phyloP scores from a whole-genome alignment of 1,140 invertebrate species.

The Helicorthomorpha holstii region DNA sequence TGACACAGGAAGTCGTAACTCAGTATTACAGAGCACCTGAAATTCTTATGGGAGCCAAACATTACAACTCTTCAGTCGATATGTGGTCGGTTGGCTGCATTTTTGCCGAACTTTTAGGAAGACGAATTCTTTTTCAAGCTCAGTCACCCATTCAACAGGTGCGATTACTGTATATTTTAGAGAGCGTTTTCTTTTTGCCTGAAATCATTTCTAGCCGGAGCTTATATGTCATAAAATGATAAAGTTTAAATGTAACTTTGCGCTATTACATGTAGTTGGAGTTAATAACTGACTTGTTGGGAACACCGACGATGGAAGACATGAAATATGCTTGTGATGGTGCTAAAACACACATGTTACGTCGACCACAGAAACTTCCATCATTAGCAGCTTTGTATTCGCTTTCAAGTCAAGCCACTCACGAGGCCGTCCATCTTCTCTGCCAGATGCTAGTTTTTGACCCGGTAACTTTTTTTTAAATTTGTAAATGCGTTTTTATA shows the following conservation, averaged over 20 bases:
- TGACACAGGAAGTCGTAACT: slow-evolving; percentile 98
- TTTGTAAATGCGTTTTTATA: neutral
- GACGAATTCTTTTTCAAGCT: slow-evolving; percentile 93
- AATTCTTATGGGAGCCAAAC: slow-evolving; percentile 92
- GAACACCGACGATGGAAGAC: slow-evolving; percentile 88
- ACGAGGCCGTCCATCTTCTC: slow-evolving; percentile 93
- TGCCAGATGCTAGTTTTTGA: slow-evolving; percentile 96
- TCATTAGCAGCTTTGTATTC: slow-evolving; percentile 80
- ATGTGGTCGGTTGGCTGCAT: slow-evolving; percentile 99
- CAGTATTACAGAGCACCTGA: slow-evolving; percentile 98
- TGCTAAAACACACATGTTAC: slow-evolving; percentile 79
- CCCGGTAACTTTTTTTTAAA: slow-evolving; percentile 44
- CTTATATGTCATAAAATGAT: too few relatives aligned
- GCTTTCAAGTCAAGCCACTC: slow-evolving; percentile 77
- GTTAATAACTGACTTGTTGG: slow-evolving; percentile 88
- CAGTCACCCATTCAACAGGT: slow-evolving; percentile 87
- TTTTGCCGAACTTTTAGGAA: slow-evolving; percentile 86
- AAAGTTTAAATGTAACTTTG: too few relatives aligned
- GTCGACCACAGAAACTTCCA: slow-evolving; percentile 69
- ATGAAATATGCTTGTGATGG: slow-evolving; percentile 93
- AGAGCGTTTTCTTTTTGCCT: too few relatives aligned
- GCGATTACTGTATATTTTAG: too few relatives aligned
- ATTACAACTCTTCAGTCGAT: slow-evolving; percentile 92
- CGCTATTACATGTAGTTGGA: slow-evolving; percentile 63
- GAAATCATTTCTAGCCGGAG: too few relatives aligned